Evolutionary conservation across 2,113 vertebrate genomes (phyloP).

Genomic region (Bucco capensis): DNA sequence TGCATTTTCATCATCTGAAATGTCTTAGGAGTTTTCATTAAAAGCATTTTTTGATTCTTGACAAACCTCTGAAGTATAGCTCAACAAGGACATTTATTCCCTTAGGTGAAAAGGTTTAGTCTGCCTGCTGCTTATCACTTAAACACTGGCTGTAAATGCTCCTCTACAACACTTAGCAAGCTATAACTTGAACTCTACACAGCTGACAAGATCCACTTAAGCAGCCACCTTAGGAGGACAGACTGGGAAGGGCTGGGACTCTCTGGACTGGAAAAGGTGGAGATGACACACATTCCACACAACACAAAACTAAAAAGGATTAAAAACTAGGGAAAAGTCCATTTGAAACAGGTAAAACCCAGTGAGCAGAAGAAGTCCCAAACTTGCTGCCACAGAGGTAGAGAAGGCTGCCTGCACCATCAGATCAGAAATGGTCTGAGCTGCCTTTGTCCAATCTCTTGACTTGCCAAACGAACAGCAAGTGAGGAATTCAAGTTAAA

Average conservation of each 20-base stretch:
- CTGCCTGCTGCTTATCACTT: background rate
- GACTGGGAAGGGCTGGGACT: background rate
- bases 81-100: background rate
- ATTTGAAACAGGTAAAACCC: background rate
- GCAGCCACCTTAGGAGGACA: background rate
- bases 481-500: background rate
- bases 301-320: background rate
- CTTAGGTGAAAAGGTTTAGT: background rate
- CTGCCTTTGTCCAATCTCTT: background rate
- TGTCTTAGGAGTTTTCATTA: background rate
- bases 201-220: background rate
- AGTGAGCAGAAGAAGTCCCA: accelerated
- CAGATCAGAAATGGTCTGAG: background rate
- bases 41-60: background rate
- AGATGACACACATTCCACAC: background rate
- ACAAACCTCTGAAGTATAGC: background rate
- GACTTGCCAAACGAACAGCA: background rate
- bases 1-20: background rate
- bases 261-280: accelerated
- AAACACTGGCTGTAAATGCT: background rate
- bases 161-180: background rate
- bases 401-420: background rate
- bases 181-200: background rate
- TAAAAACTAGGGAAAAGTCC: background rate
- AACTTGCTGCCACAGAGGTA: background rate